A percentile compares a stretch with the other conserved stretches of the same genome.
These are phyloP conservation scores for Halcyon malimbica DNA, from an alignment of 2,113 vertebrate genomes.

Conservation along the genomic window DNA sequence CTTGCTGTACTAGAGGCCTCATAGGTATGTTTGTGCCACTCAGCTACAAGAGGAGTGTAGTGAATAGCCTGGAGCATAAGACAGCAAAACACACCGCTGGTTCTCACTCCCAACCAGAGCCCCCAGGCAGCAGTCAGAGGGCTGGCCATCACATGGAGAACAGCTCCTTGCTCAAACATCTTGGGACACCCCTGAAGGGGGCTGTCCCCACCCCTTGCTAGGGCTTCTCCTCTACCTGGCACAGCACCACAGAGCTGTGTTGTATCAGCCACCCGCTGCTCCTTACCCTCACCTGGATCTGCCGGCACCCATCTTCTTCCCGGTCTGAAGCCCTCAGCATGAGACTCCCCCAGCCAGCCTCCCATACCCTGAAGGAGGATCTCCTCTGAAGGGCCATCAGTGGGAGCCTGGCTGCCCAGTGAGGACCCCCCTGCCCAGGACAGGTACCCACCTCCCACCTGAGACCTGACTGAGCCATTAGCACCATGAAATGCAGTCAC, in stretches of 20 bases:
- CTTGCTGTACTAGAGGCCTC: background rate
- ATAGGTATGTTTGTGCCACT: background rate
- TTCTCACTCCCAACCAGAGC: background rate
- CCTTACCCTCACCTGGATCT: background rate
- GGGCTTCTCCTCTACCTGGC: background rate
- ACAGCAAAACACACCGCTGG: background rate
- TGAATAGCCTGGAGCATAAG: background rate
- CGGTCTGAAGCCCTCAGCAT: too few species aligned
- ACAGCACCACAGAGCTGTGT: fast-evolving
- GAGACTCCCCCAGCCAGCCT: background rate
- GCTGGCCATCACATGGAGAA: background rate
- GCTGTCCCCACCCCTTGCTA: background rate
- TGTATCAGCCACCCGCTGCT: background rate
- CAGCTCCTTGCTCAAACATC: fast-evolving
- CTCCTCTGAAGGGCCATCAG: background rate
- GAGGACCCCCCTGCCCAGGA: background rate
- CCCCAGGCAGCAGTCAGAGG: fast-evolving
- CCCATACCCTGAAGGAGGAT: background rate
- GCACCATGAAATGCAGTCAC: background rate
- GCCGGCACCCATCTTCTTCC: background rate
- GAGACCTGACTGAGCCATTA: fast-evolving
- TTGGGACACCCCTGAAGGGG: background rate
- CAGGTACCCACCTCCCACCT: background rate
- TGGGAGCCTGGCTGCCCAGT: background rate
- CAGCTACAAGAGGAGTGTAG: background rate